Conservation (phyloP, 2,888 invertebrate genomes). For the Hecatera dysodea region DNA sequence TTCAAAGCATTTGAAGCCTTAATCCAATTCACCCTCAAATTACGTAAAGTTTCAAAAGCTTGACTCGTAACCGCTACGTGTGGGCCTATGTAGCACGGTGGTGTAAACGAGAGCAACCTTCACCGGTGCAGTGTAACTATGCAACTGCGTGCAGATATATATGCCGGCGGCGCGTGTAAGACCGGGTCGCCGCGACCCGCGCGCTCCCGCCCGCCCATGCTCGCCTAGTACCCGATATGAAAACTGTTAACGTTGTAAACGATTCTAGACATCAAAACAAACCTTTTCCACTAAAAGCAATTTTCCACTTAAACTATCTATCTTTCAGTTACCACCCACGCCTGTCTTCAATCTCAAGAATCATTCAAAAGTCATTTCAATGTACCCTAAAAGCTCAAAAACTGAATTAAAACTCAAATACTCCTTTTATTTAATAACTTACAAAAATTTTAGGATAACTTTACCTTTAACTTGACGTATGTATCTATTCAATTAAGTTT, state of each 20-base stretch:
- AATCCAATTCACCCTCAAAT: slow-evolving; percentile 86
- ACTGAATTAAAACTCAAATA: slow-evolving; percentile 42
- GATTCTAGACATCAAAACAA: slow-evolving; percentile 30
- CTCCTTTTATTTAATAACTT: slow-evolving; percentile 45
- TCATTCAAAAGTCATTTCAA: slow-evolving; percentile 19
- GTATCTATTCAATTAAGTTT: slow-evolving; percentile 44
- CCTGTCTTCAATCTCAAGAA: slow-evolving; percentile 14
- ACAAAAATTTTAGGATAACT: slow-evolving; percentile 46
- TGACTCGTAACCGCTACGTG: slow-evolving; percentile 75
- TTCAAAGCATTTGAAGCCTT: slow-evolving; percentile 76
- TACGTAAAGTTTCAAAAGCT: slow-evolving; percentile 86
- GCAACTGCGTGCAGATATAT: slow-evolving; percentile 69
- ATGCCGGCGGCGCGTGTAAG: slow-evolving; percentile 80
- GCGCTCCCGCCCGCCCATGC: slow-evolving; percentile 70
- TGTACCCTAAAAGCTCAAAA: slow-evolving; percentile 47
- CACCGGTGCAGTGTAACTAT: slow-evolving; percentile 84
- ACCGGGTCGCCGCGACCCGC: slow-evolving; percentile 74
- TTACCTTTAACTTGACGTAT: slow-evolving; percentile 28
- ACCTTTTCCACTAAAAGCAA: neutral
- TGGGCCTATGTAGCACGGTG: slow-evolving; percentile 70
- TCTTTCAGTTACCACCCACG: slow-evolving; percentile 2
- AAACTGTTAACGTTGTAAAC: slow-evolving; percentile 73
- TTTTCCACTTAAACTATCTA: slow-evolving; percentile 6
- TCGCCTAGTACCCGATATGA: slow-evolving; percentile 79
- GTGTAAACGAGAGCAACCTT: slow-evolving; percentile 86